phyloP scores from a whole-genome alignment of 2,113 vertebrate species.

The Aphelocoma coerulescens region DNA sequence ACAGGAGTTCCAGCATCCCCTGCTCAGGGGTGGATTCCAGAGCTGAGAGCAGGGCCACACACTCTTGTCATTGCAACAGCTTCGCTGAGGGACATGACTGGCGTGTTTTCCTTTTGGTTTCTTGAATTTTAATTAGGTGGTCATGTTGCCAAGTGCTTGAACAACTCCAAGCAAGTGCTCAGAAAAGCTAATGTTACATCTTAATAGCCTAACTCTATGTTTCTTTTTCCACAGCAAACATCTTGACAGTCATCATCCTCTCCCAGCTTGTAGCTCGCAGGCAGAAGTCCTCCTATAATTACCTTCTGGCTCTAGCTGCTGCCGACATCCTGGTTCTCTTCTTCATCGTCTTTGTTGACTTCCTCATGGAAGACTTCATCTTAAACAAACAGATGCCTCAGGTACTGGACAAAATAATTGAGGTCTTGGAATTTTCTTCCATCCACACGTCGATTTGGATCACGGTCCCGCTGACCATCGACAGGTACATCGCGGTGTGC shows the following conservation, averaged over 20 bases:
- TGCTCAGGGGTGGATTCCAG: background rate
- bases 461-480: slow-evolving; percentile 90
- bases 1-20: background rate
- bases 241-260: slow-evolving; percentile 94
- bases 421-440: slow-evolving; percentile 93
- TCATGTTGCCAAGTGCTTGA: background rate
- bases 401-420: slow-evolving; percentile 84
- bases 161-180: background rate
- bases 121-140: background rate
- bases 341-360: slow-evolving; percentile 95
- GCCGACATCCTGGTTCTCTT: slow-evolving; percentile 94
- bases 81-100: background rate
- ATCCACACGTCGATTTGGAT: slow-evolving; percentile 98
- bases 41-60: background rate
- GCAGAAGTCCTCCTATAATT: slow-evolving; percentile 98
- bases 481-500: slow-evolving; percentile 94
- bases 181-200: background rate
- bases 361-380: slow-evolving; percentile 93
- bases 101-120: background rate
- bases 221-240: slow-evolving; percentile 83
- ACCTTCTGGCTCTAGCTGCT: slow-evolving; percentile 92
- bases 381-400: slow-evolving; percentile 83
- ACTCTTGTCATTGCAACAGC: background rate
- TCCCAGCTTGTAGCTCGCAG: slow-evolving; percentile 92
- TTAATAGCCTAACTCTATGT: background rate